Conservation (phyloP, 1,140 invertebrate species). For the Periplaneta americana region DNA sequence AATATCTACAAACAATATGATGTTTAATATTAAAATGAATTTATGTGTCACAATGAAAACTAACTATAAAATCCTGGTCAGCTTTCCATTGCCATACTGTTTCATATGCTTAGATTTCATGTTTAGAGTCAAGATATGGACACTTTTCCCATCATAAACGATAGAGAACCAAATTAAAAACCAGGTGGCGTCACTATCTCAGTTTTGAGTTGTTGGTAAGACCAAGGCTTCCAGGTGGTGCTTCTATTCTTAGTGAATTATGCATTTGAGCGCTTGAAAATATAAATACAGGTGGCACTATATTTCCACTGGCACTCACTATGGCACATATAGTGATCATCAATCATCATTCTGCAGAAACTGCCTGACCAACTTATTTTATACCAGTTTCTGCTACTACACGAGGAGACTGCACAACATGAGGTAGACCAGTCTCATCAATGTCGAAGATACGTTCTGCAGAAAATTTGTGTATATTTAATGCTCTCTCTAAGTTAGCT, state of each 20-base stretch:
- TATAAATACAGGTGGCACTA: constrained; percentile 30
- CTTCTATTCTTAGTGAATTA: constrained; percentile 26
- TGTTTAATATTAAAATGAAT: no score
- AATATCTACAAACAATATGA: no score
- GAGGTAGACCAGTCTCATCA: constrained; percentile 37
- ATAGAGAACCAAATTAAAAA: no score
- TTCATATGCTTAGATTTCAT: no score
- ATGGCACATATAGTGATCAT: constrained; percentile 25
- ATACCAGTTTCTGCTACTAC: constrained; percentile 28
- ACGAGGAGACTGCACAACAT: constrained; percentile 36
- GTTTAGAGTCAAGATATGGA: no score
- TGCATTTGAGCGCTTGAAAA: constrained; percentile 28
- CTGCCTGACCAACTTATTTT: constrained; percentile 27
- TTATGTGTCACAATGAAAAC: no score
- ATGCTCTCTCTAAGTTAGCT: constrained; percentile 30
- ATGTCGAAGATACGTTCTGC: constrained; percentile 29
- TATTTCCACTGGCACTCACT: constrained; percentile 28
- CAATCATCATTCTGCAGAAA: constrained; percentile 26
- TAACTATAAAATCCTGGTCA: no score
- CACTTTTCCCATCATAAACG: no score
- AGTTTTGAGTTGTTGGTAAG: not conserved
- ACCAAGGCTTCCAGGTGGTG: constrained; percentile 25
- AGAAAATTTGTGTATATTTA: constrained; percentile 24
- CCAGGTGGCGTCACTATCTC: no score
- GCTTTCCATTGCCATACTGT: no score